Base-by-base conservation (phyloP, 2,113 vertebrate species). In the Patagioenas fasciata region DNA sequence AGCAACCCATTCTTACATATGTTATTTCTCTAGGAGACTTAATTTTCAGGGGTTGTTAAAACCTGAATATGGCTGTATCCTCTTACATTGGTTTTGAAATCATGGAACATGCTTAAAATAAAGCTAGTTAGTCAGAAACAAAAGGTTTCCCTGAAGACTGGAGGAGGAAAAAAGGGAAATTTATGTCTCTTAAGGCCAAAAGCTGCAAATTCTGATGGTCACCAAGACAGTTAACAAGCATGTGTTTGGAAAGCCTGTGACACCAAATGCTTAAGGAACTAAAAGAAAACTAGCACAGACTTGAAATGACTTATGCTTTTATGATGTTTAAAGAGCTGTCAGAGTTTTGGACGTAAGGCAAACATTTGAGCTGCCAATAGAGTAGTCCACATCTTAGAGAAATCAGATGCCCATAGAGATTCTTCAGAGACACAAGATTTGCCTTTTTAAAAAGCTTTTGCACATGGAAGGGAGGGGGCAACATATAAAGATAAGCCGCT, bases 21-120 rank as follows among this genome's bases (percentile, higher is more conserved):
- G 21, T 2, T 67, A 56, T 70, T 89, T 82, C 25, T 83, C 34
- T 36, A 44, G 31, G 83, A 88, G 24, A 36, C 21, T 44, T 80
- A 42, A 34, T 77, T 89, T 93, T 77, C 15, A 36, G 11, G 24
- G 1, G 1, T 61, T 60, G 14, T 70, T 65, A 50, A 74, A 73
- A 47, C 34, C n/a, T 34, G 31, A 58, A 18, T 51, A 23, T 3
- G 5, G 13, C 62, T 89, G 42, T 34, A 62, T 88, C 17, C 6
- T 75, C n/a, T 85, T 69, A 54, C 44, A 28, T 32, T 92, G 51
- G 8, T 78, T 85, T 73, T 93, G 62, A 67, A 83, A 34, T 66
- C 10, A 12, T 58, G 12, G 32, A 75, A 51, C 0, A 0, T n/a
- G 34, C 51, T 58, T 75, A 56, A 89, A 94, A 53, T 78, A 58